Evolutionary conservation across 2,797 vertebrate genomes (phyloP), one percentile per base, ranked within the genome.

Genomic region (Chaenodraco wilsoni): DNA sequence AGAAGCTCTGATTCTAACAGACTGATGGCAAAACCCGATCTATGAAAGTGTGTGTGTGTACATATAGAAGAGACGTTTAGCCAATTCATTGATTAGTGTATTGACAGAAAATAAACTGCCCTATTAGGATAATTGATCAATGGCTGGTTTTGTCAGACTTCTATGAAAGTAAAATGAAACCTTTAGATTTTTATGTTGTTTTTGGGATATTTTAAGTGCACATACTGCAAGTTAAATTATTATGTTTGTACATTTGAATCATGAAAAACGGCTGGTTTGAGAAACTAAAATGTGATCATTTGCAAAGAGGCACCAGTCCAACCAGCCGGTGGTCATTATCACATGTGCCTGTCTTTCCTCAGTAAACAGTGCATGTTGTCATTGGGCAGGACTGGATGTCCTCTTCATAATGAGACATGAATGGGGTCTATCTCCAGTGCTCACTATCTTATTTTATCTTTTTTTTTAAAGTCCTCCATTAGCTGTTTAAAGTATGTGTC

Each of bases 331-430:
- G 11, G 15, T 46, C 27, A 52, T 57, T 46, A 56, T 56, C 33
- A 5, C 27, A 2, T 45, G 31, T 45, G 49, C 46, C 54, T 23
- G 50, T 48, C 67, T 12, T 8, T 27, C 19, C 13, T 62, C 19
- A 2, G 13, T 65, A 37, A 74, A 65, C 27, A 41, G 3, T 45
- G 70, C 27, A 21, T 49, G 23, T 40, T 64, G 61, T 69, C 23
- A 41, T 44, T 8, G 54, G 23, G 6, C 49, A 19, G 55, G 55
- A 69, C 56, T 66, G 71, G 27, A 64, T 72, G 55, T 79, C 44
- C 65, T 72, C 51, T 44, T 49, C 31, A 9, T 69, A 51, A 76
- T 55, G 48, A 84, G 12, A 57, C 57, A 67, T 61, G 68, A 72
- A 58, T 62, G 50, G 11, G 21, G 8, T 58, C 41, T 19, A 21